These are phyloP conservation scores for Onchidella celtica DNA, from an alignment of 2,888 invertebrate genomes.

Conservation along the genomic window DNA sequence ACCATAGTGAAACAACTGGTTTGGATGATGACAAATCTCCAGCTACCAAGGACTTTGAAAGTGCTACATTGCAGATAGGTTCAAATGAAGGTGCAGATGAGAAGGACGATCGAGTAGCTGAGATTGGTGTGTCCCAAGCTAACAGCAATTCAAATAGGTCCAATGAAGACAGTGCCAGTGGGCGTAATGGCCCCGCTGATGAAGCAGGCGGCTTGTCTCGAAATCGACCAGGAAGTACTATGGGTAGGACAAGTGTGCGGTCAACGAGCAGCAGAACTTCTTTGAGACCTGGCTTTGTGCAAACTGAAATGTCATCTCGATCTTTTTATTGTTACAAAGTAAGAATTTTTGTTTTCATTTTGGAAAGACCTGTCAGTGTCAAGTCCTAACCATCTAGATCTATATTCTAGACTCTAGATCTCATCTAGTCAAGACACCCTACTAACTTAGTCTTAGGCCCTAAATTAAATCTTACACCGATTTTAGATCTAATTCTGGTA, in stretches of 20 bases:
- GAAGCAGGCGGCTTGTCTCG: not conserved
- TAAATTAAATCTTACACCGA: too few relatives aligned
- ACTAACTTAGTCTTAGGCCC: too few relatives aligned
- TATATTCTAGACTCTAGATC: too few relatives aligned
- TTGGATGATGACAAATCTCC: conserved; percentile 39
- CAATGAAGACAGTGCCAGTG: too few relatives aligned
- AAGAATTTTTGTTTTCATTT: too few relatives aligned
- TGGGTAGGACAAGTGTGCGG: conserved; percentile 11
- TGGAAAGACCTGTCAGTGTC: too few relatives aligned
- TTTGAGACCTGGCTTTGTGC: conserved; percentile 22
- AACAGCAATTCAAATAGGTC: too few relatives aligned
- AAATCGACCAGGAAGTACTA: conserved; percentile 28
- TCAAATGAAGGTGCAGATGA: not conserved
- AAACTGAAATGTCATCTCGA: conserved; percentile 36
- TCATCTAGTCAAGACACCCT: too few relatives aligned
- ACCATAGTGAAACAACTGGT: not conserved
- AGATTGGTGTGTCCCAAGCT: not conserved
- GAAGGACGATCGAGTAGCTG: not conserved
- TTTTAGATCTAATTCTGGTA: too few relatives aligned
- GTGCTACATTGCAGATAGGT: conserved; percentile 33
- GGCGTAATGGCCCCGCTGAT: not conserved
- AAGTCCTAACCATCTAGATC: too few relatives aligned
- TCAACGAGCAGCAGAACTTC: conserved; percentile 28
- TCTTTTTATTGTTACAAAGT: conserved; percentile 42
- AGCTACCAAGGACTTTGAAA: conserved; percentile 12